Evolutionary conservation across 2,797 vertebrate species (phyloP).

Genomic region (Eptatretus atami): DNA sequence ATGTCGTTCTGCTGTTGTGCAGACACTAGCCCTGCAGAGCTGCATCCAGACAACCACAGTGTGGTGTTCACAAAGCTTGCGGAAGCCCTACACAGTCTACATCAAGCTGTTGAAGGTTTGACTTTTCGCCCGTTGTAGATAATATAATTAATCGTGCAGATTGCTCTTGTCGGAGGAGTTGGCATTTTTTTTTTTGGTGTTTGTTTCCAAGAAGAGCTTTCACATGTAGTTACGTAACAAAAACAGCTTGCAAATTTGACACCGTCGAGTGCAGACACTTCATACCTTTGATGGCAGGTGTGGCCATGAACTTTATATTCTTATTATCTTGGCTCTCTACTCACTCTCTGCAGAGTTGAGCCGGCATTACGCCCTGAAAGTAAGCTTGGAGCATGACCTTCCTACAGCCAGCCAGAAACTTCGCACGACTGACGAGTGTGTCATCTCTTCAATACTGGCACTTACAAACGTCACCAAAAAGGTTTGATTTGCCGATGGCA

Average conservation of each 20-base stretch:
- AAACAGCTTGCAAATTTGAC: too few relatives aligned
- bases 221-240: too few relatives aligned
- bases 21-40: constrained; percentile 45
- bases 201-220: too few relatives aligned
- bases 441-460: constrained; percentile 48
- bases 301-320: too few relatives aligned
- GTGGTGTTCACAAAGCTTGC: constrained; percentile 53
- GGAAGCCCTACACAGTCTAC: constrained; percentile 41
- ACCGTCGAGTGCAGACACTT: too few relatives aligned
- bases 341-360: constrained; percentile 32
- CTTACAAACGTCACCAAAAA: constrained; percentile 50
- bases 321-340: too few relatives aligned
- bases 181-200: too few relatives aligned
- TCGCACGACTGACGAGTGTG: constrained; percentile 63
- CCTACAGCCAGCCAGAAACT: constrained; percentile 73
- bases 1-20: constrained; percentile 10
- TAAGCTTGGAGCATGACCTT: constrained; percentile 45
- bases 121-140: too few relatives aligned
- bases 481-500: constrained; percentile 17
- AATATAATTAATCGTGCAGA: too few relatives aligned
- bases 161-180: too few relatives aligned
- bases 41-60: constrained; percentile 41
- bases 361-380: constrained; percentile 77
- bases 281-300: too few relatives aligned
- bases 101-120: constrained; percentile 51